Base-by-base conservation (phyloP, 2,797 vertebrate genomes). In the Mormyrops boulengeri region DNA sequence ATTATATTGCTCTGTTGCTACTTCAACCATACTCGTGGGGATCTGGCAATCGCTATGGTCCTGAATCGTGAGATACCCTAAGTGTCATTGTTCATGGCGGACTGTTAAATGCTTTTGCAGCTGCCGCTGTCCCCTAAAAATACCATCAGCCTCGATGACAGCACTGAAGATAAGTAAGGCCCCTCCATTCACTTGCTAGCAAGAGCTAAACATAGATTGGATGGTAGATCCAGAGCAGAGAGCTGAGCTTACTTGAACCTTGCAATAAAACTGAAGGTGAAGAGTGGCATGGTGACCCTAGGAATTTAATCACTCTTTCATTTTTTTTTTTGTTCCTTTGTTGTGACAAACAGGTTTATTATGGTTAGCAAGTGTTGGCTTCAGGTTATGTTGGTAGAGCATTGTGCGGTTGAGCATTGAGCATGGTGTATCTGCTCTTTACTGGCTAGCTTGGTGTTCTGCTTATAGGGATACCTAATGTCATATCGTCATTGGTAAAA, bases 81-180 rank as follows among this genome's bases (percentile, higher is more conserved):
- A 94, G 95, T 96, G 95, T 95, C 95, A 96, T 96, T 96, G 96
- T 96, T 96, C 94, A 17, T 95, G 92, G 94, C 96, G 94, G 94
- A 95, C 94, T 91, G 93, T 95, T 97, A 96, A 96, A 97, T 96
- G 96, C 95, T 96, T 96, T 95, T 95, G 95, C 96, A 97, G 96
- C 96, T 97, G 96, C 95, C 95, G 95, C 95, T 92, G 95, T 94
- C 95, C 95, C 94, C 95, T 97, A 97, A 96, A 96, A 97, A 96
- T 97, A 97, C 96, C 93, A 93, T 91, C 94, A 92, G 95, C 94
- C 94, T 94, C 91, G 94, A 96, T 96, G 96, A 96, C 96, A 97
- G 96, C 95, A 95, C 95, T 93, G 93, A 92, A 95, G 95, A 96
- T 96, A 96, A 97, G 95, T 94, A 93, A 92, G 93, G 93, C 94